A percentile compares a stretch with the other conserved stretches of the same genome.
Evolutionary conservation across 1,140 invertebrate genomes (phyloP).

Genomic region (Tetragonula clypearis): DNA sequence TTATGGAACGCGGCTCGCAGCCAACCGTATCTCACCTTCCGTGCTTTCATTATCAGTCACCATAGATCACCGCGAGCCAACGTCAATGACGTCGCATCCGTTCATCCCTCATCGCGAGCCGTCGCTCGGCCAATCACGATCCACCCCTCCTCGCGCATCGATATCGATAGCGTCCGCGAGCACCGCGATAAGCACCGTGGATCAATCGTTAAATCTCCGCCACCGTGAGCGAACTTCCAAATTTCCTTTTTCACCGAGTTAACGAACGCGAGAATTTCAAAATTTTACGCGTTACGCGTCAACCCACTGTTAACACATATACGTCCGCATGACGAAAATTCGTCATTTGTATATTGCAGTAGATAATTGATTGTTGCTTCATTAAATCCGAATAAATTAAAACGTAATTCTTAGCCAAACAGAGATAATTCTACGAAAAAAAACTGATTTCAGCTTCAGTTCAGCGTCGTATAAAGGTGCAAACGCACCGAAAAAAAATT

Average conservation of each 20-base stretch:
- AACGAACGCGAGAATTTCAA: not conserved
- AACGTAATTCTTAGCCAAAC: too few relatives aligned
- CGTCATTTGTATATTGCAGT: too few relatives aligned
- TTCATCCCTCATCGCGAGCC: constrained; percentile 78
- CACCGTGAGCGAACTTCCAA: not conserved
- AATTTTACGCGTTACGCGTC: not conserved
- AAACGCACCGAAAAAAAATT: too few relatives aligned
- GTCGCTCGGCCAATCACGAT: constrained; percentile 47
- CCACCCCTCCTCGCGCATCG: not conserved
- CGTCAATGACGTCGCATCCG: constrained; percentile 76
- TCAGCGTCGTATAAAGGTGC: too few relatives aligned
- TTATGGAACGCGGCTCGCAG: constrained; percentile 55
- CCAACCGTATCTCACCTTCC: constrained; percentile 70
- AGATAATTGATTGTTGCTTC: too few relatives aligned
- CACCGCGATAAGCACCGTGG: not conserved
- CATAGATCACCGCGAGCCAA: constrained; percentile 76
- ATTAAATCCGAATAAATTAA: too few relatives aligned
- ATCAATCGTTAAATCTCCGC: not conserved
- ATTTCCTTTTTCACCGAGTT: not conserved
- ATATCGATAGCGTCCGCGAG: not conserved
- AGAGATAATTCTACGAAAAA: too few relatives aligned
- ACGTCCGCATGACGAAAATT: too few relatives aligned
- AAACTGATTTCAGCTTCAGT: too few relatives aligned
- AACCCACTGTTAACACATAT: too few relatives aligned
- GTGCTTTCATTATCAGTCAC: constrained; percentile 80